Percentiles rank a stretch among this genome's conserved stretches.
phyloP scores from a whole-genome alignment of 2,888 invertebrate genomes.

The Habroteleia sp. region DNA sequence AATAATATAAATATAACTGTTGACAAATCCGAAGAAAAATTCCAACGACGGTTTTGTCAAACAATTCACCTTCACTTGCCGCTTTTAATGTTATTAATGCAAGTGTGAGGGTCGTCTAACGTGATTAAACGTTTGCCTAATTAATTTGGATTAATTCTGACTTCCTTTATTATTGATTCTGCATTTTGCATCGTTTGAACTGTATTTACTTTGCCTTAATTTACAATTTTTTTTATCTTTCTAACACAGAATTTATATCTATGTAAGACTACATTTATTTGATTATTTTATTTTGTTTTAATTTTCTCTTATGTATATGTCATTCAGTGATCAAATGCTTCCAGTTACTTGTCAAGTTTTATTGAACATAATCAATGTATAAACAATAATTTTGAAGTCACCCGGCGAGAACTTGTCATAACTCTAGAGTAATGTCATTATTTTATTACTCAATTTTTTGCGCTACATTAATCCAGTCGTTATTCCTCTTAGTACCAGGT shows the following conservation, averaged over 20 bases:
- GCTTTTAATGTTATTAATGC: constrained; percentile 19
- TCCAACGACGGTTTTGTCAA: neutral
- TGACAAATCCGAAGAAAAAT: constrained; percentile 45
- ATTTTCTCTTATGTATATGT: no score
- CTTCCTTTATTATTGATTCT: no score
- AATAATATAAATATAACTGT: constrained; percentile 55
- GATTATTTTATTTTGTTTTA: no score
- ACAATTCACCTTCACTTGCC: constrained; percentile 11
- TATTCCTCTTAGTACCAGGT: constrained; percentile 43
- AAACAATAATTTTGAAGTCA: neutral
- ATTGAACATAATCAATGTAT: neutral
- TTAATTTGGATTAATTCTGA: neutral
- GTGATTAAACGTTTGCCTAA: constrained; percentile 3
- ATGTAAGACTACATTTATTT: no score
- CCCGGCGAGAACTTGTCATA: constrained; percentile 1
- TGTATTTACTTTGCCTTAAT: no score
- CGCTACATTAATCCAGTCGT: constrained; percentile 50
- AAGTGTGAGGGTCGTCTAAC: neutral
- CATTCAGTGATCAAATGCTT: no score
- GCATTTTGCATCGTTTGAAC: no score
- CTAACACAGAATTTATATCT: no score
- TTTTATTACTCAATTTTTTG: constrained; percentile 52
- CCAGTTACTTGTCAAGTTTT: neutral
- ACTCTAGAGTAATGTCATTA: constrained; percentile 15
- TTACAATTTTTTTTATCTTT: no score